These are phyloP conservation scores for Spilarctia lutea DNA, from an alignment of 2,888 invertebrate species.

Conservation along the genomic window DNA sequence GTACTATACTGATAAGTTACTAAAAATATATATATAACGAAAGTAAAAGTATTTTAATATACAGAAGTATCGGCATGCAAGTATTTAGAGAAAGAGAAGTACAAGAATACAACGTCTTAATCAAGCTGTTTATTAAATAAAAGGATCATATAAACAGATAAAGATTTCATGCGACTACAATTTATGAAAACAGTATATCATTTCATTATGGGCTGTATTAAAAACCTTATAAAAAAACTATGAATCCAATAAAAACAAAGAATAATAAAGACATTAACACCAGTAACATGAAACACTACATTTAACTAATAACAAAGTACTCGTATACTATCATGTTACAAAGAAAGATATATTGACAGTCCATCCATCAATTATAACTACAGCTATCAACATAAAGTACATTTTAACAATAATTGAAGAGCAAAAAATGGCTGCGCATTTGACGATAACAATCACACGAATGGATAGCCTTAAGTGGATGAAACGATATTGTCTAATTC, in stretches of 20 bases:
- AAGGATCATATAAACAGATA: neutral
- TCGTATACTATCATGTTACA: neutral
- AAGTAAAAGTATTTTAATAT: neutral
- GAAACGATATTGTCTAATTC: conserved; percentile 76
- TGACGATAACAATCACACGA: conserved; percentile 52
- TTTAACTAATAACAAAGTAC: neutral
- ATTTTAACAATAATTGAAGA: conserved; percentile 39
- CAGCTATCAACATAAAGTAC: conserved; percentile 14
- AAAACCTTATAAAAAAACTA: neutral
- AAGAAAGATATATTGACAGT: conserved; percentile 8
- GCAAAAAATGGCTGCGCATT: conserved; percentile 46
- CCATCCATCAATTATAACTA: conserved; percentile 17
- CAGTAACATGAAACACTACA: neutral
- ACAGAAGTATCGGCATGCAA: neutral
- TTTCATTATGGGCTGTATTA: neutral
- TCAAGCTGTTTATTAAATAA: neutral
- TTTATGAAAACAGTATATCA: neutral
- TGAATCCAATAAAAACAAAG: neutral
- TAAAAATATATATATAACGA: neutral
- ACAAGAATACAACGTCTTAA: neutral
- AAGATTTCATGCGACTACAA: neutral
- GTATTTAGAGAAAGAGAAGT: neutral
- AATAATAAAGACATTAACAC: neutral
- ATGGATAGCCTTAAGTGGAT: conserved; percentile 72
- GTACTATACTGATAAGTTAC: neutral